Base-by-base conservation (phyloP, 2,888 invertebrate genomes). In the Orchestes rusci region DNA sequence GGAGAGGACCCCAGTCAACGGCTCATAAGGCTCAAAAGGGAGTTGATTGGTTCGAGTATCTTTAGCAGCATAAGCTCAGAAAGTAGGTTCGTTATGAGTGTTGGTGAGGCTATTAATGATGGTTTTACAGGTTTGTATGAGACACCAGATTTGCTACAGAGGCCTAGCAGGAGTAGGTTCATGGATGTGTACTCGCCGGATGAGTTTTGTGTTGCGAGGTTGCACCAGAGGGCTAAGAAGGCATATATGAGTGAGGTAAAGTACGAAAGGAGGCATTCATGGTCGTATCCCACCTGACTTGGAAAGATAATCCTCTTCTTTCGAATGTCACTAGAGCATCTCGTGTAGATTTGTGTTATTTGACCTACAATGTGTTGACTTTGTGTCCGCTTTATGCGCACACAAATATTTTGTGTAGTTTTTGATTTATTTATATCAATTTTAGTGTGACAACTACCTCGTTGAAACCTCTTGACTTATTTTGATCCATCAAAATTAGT, bases 1-100 rank as follows among this genome's bases (percentile, higher is more conserved):
- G 78, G 80, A 1, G 80, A 82, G 64, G 77, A 59, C 66, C 70
- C 63, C 44, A 59, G 60, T 19, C 64, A 68, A 56, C 52, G 70
- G 43, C 52, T 70, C 44, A 70, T 70, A 17, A 53, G 73, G 45
- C 66, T 73, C 32, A 61, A 70, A 35, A 62, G 69, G 52, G 65
- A 69, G 55, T 61, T 70, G 47, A 55, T 69, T 19, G 68, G 68
- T 23, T 67, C 70, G 12, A 67, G 69, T 1, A 53, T 70, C 16
- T 67, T 67, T 46, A 68, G 64, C 51, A 70, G 70, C 49, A 56
- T 67, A 7, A 68, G 68, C 55, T 69, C 69, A 13, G 69, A 69
- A 52, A 60, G 71, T 71, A 62, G 63, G 64, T 33, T 2, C 8
- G 2, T 27, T n/a, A 27, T n/a, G 27, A n/a, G 13, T 31, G 31